Percentiles rank a stretch among this genome's conserved stretches.
These are phyloP conservation scores for Toxonevra muliebris DNA, from an alignment of 2,888 invertebrate species.

Conservation along the genomic window DNA sequence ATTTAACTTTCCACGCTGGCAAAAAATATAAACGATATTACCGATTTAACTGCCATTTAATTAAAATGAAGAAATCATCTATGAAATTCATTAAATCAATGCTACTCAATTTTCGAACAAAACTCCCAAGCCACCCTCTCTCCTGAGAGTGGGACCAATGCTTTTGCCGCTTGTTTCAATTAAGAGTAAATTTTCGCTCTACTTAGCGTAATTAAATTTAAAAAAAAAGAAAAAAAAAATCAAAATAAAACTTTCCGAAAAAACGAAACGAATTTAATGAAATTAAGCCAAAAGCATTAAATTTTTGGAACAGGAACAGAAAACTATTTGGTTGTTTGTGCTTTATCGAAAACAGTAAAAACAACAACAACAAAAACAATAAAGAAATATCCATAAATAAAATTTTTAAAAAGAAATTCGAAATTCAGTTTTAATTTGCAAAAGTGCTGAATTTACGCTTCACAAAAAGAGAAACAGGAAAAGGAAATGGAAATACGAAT, in stretches of 20 bases:
- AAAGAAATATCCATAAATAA: conserved; percentile 17
- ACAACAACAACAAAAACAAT: not conserved
- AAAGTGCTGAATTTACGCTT: conserved; percentile 19
- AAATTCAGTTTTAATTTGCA: conserved; percentile 20
- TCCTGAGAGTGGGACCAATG: not conserved
- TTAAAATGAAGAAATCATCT: no score
- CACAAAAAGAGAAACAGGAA: not conserved
- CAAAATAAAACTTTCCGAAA: not conserved
- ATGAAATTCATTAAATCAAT: no score
- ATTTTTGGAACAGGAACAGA: not conserved
- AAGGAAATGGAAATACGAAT: not conserved
- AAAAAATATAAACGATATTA: no score
- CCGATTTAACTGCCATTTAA: no score
- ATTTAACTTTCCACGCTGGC: no score
- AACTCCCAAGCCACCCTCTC: no score
- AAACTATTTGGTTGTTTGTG: no score
- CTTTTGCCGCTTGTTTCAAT: not conserved
- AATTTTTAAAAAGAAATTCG: not conserved
- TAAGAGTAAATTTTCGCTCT: not conserved
- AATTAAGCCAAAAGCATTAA: not conserved
- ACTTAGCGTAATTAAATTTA: conserved; percentile 2
- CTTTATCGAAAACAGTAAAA: no score
- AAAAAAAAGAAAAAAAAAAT: not conserved
- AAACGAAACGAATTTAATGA: not conserved
- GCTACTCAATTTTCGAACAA: no score